These are phyloP conservation scores for Sapajus apella DNA, from an alignment of 2,113 vertebrate genomes.

Conservation along the genomic window DNA sequence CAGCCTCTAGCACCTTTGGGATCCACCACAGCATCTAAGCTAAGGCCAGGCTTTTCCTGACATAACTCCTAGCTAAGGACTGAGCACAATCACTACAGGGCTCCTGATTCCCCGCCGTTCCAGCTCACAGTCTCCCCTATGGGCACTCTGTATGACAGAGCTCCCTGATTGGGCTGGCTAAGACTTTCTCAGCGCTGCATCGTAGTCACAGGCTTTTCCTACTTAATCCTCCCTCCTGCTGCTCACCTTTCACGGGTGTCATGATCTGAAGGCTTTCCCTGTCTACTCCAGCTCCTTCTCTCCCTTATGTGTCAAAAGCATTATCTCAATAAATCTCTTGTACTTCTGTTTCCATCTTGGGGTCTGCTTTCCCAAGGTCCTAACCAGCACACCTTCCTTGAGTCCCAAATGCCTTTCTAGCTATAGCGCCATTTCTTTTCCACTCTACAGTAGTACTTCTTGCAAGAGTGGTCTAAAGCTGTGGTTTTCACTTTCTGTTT, in stretches of 20 bases:
- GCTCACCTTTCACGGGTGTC: neutral
- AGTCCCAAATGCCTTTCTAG: neutral
- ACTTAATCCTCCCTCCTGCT: neutral
- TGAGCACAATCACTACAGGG: neutral
- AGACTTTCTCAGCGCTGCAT: neutral
- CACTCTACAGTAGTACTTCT: neutral
- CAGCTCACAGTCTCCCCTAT: neutral
- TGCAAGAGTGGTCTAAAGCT: neutral
- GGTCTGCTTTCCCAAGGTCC: neutral
- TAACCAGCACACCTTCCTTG: neutral
- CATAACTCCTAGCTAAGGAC: neutral
- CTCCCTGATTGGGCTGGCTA: neutral
- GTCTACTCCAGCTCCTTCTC: neutral
- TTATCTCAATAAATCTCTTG: neutral
- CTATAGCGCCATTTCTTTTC: neutral
- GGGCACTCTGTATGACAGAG: neutral
- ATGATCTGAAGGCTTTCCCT: neutral
- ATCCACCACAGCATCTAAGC: neutral
- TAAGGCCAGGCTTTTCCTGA: neutral
- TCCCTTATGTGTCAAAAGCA: neutral
- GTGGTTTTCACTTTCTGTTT: neutral
- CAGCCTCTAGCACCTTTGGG: neutral
- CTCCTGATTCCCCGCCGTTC: neutral
- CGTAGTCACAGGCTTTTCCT: neutral
- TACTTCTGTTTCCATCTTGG: neutral